These are phyloP conservation scores for Tenthredo distinguenda DNA, from an alignment of 2,888 invertebrate species.

Conservation along the genomic window DNA sequence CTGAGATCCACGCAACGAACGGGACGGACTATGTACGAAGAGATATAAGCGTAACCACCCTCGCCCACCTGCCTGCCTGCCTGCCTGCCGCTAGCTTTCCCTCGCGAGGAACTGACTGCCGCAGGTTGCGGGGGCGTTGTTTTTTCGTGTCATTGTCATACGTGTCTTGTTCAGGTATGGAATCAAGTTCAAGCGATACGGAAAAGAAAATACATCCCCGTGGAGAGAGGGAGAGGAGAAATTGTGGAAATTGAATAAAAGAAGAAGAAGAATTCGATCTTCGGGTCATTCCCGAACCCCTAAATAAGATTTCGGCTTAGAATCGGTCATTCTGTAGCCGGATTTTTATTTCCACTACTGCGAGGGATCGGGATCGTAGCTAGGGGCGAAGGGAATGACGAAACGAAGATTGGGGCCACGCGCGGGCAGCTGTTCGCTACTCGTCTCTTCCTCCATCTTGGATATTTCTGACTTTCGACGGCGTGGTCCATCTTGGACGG, in stretches of 20 bases:
- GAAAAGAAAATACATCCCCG: not conserved
- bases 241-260: not conserved
- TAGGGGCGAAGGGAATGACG: conserved; percentile 24
- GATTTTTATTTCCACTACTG: not conserved
- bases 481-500: conserved; percentile 27
- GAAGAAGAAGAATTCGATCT: not conserved
- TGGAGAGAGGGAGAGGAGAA: not conserved
- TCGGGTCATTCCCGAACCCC: not conserved
- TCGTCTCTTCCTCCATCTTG: conserved; percentile 59
- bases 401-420: conserved; percentile 60
- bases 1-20: not conserved
- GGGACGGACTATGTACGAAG: conserved; percentile 3
- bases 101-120: not conserved
- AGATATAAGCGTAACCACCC: not conserved
- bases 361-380: not conserved
- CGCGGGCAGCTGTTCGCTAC: conserved; percentile 63
- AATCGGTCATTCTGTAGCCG: not conserved
- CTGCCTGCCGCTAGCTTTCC: not conserved
- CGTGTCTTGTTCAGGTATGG: not conserved
- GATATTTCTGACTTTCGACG: conserved; percentile 61
- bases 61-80: conserved; percentile 32
- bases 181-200: conserved; percentile 11
- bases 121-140: not conserved
- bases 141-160: conserved; percentile 3
- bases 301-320: not conserved